These are phyloP conservation scores for Micromys minutus DNA, from an alignment of 2,113 vertebrate genomes.

Conservation along the genomic window DNA sequence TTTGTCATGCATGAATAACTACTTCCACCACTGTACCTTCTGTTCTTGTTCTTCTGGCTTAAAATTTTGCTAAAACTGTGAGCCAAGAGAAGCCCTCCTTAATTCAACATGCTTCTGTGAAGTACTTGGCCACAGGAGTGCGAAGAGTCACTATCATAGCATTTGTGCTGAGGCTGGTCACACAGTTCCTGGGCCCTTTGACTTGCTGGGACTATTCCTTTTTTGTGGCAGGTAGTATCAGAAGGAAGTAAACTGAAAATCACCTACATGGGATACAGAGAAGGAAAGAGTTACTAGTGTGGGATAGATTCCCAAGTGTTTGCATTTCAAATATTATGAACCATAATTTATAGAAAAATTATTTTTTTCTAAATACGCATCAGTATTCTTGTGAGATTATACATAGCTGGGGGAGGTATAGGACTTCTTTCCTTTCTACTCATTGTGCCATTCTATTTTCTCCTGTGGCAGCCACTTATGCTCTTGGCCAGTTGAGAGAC, in stretches of 20 bases:
- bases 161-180: background rate
- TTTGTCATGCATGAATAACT: background rate
- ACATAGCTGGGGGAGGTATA: background rate
- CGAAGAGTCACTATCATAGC: background rate
- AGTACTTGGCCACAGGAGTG: no score
- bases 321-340: background rate
- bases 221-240: background rate
- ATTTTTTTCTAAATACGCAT: background rate
- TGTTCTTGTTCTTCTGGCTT: no score
- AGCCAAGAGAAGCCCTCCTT: background rate
- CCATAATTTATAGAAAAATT: background rate
- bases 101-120: background rate
- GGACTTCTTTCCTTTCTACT: background rate
- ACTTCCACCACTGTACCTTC: background rate
- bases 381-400: background rate
- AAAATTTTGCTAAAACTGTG: background rate
- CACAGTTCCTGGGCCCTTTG: background rate
- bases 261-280: background rate
- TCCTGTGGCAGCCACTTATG: background rate
- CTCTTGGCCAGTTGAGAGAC: background rate
- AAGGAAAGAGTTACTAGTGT: background rate
- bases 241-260: background rate
- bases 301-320: background rate
- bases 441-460: background rate
- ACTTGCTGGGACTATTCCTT: background rate